These are phyloP conservation scores for Oeneis ivallda DNA, from an alignment of 2,888 invertebrate genomes.

Conservation along the genomic window DNA sequence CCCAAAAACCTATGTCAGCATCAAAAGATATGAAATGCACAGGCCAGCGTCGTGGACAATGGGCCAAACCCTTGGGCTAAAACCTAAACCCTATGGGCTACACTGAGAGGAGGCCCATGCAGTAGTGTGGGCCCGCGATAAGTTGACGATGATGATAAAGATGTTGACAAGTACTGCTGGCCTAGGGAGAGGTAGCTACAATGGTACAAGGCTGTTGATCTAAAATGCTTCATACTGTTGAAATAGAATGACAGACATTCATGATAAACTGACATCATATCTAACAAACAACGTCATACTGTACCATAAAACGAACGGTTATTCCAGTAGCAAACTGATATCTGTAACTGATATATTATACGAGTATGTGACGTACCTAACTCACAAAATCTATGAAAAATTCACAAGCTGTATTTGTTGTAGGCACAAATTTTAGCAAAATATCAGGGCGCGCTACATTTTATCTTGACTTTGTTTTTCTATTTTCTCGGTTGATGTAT, in stretches of 20 bases:
- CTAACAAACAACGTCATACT: background rate
- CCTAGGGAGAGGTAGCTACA: too few species aligned
- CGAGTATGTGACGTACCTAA: background rate
- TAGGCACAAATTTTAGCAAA: slow-evolving; percentile 67
- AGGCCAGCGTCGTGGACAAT: too few species aligned
- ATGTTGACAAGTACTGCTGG: too few species aligned
- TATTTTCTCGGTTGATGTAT: slow-evolving; percentile 78
- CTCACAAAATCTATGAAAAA: slow-evolving; percentile 4
- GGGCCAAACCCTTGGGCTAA: too few species aligned
- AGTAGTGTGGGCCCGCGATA: too few species aligned
- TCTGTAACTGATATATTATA: background rate
- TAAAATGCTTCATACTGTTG: background rate
- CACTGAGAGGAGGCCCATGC: too few species aligned
- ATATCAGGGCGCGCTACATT: slow-evolving; percentile 68
- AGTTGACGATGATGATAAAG: too few species aligned
- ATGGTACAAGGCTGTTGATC: too few species aligned
- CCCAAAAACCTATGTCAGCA: too few species aligned
- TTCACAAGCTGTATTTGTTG: slow-evolving; percentile 4
- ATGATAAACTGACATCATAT: too few species aligned
- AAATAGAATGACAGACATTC: background rate
- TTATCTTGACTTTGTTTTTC: slow-evolving; percentile 74
- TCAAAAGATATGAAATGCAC: too few species aligned
- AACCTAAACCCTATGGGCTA: too few species aligned
- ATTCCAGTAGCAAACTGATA: background rate
- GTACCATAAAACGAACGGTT: background rate